Evolutionary conservation across 2,797 vertebrate genomes (phyloP).

Genomic region (Peromyscus attwateri): DNA sequence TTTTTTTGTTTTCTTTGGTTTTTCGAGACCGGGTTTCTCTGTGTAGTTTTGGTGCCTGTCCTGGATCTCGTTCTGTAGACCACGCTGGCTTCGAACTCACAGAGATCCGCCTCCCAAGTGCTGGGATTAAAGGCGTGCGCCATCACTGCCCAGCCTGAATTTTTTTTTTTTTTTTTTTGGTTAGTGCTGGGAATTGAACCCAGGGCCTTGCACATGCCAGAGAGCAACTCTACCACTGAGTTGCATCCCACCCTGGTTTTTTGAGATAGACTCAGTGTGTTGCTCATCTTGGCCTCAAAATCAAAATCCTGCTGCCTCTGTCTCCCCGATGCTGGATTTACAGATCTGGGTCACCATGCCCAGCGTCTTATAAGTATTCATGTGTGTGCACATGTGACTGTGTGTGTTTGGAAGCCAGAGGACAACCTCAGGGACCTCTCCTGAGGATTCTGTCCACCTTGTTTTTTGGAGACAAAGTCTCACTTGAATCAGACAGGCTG

Average conservation of each 20-base stretch:
- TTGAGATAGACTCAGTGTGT: not conserved
- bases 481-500: not conserved
- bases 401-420: not conserved
- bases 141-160: too few species aligned
- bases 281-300: not conserved
- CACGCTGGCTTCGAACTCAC: too few species aligned
- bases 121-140: too few species aligned
- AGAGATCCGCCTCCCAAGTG: too few species aligned
- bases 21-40: not conserved
- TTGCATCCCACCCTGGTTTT: not conserved
- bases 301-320: not conserved
- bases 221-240: too few species aligned
- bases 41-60: too few species aligned
- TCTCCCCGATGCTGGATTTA: not conserved
- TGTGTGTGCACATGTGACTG: not conserved
- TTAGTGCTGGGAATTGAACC: not conserved
- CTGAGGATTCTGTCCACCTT: not conserved
- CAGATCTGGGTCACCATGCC: not conserved
- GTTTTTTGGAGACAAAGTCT: not conserved
- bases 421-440: not conserved
- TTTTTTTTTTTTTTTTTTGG: too few species aligned
- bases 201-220: not conserved
- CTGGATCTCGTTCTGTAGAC: too few species aligned
- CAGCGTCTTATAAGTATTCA: not conserved
- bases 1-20: not conserved